Percentiles rank a stretch among this genome's conserved stretches.
These are phyloP conservation scores for Ectemnius lituratus DNA, from an alignment of 2,888 invertebrate species.

Conservation along the genomic window DNA sequence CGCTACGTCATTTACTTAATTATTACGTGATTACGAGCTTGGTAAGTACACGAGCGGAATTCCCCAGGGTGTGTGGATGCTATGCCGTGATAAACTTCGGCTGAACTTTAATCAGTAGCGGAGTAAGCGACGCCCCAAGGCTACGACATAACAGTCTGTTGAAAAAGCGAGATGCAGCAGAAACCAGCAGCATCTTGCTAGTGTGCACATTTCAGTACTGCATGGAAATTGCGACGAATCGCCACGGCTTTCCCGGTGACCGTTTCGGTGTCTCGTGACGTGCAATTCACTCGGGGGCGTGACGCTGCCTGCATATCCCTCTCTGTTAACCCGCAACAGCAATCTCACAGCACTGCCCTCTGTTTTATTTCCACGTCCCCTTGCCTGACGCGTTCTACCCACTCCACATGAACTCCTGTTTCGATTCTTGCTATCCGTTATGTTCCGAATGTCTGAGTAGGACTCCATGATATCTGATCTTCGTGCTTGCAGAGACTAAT, in stretches of 20 bases:
- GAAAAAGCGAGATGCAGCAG: background rate
- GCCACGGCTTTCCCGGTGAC: slow-evolving; percentile 17
- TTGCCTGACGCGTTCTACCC: slow-evolving; percentile 10
- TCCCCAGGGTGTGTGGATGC: background rate
- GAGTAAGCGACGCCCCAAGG: background rate
- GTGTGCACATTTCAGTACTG: background rate
- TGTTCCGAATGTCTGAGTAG: too few relatives aligned
- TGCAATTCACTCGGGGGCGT: slow-evolving; percentile 40
- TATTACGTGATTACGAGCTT: background rate
- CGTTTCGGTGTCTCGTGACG: slow-evolving; percentile 25
- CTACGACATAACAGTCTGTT: background rate
- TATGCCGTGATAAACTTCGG: background rate
- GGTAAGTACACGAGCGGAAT: too few relatives aligned
- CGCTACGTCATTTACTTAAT: background rate
- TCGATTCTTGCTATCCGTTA: slow-evolving; percentile 22
- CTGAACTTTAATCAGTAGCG: background rate
- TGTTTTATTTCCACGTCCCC: too few relatives aligned
- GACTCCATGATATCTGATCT: too few relatives aligned
- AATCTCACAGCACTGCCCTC: too few relatives aligned
- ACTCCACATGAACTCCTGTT: slow-evolving; percentile 22
- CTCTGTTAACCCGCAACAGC: slow-evolving; percentile 28
- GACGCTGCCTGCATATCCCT: slow-evolving; percentile 32
- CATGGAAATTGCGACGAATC: slow-evolving; percentile 19
- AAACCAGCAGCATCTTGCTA: too few relatives aligned
- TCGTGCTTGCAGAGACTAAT: too few relatives aligned